phyloP scores from a whole-genome alignment of 2,113 vertebrate genomes.

The Acrocephalus kingi region DNA sequence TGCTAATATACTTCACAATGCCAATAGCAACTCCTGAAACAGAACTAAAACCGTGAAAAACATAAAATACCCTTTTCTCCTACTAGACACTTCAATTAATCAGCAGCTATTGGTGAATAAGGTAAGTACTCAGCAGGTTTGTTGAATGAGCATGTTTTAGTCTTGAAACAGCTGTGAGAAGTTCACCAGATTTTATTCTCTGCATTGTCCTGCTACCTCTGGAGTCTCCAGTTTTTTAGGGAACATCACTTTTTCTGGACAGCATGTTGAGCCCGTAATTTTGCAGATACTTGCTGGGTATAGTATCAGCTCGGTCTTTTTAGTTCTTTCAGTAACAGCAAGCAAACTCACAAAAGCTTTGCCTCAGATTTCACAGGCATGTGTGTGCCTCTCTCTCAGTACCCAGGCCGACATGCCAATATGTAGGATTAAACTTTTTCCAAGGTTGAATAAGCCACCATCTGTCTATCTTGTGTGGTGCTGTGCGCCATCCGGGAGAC shows the following conservation, averaged over 20 bases:
- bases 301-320: background rate
- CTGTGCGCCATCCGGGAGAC: constrained; percentile 76
- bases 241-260: background rate
- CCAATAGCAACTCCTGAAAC: background rate
- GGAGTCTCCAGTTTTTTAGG: background rate
- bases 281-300: background rate
- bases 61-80: background rate
- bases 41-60: background rate
- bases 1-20: background rate
- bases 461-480: constrained; percentile 81
- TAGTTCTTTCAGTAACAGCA: background rate
- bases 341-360: constrained; percentile 38
- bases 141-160: background rate
- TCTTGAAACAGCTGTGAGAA: background rate
- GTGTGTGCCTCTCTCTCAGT: constrained; percentile 29
- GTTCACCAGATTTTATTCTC: background rate
- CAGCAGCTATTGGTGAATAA: background rate
- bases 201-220: background rate
- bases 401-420: constrained; percentile 49
- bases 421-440: constrained; percentile 74
- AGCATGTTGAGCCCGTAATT: background rate
- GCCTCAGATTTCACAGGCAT: constrained; percentile 49
- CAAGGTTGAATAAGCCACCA: constrained; percentile 84
- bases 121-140: background rate
- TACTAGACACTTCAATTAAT: background rate